Evolutionary conservation across 2,888 invertebrate genomes (phyloP).

Genomic region (Athetis lepigone): DNA sequence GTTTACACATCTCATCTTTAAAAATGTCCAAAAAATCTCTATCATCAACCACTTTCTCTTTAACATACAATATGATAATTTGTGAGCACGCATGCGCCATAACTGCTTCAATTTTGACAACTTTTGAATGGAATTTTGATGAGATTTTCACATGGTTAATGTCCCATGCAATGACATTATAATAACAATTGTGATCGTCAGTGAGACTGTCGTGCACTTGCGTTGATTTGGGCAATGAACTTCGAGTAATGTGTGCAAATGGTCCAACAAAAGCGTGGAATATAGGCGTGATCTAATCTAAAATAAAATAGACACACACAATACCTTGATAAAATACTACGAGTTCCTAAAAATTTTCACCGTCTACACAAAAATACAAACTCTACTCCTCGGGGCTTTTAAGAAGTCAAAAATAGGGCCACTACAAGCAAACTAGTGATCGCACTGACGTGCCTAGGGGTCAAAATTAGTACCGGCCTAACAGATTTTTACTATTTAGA

Average conservation of each 20-base stretch:
- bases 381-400: too few species aligned
- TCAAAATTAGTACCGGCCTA: too few species aligned
- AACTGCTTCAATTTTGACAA: constrained; percentile 35
- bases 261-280: not conserved
- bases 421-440: too few species aligned
- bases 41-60: constrained; percentile 27
- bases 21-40: constrained; percentile 7
- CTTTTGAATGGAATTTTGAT: constrained; percentile 36
- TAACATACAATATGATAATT: constrained; percentile 18
- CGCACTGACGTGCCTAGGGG: too few species aligned
- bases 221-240: constrained; percentile 7
- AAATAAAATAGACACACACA: too few species aligned
- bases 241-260: not conserved
- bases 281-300: too few species aligned
- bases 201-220: not conserved
- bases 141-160: constrained; percentile 49
- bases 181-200: constrained; percentile 19
- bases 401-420: too few species aligned
- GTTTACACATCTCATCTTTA: not conserved
- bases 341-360: too few species aligned
- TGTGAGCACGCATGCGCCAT: not conserved
- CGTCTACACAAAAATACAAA: too few species aligned
- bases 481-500: too few species aligned
- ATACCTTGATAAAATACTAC: too few species aligned
- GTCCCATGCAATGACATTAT: constrained; percentile 28